Conservation (phyloP, 2,797 vertebrate genomes). For the Mus minutoides region DNA sequence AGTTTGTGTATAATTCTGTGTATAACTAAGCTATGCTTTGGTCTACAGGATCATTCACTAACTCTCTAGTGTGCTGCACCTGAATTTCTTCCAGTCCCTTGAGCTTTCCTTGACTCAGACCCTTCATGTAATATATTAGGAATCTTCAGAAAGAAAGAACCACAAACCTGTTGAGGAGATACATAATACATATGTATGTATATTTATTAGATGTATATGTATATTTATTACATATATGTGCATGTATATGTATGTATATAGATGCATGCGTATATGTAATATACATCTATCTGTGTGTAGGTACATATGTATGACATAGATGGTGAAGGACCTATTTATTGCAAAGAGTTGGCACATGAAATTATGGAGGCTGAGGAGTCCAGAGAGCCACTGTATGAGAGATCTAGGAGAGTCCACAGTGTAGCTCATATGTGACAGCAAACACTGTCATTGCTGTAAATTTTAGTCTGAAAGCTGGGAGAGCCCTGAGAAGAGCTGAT, state of each 20-base stretch:
- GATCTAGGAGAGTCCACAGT: neutral
- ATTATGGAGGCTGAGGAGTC: neutral
- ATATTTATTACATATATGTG: neutral
- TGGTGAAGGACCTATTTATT: neutral
- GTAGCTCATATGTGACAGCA: neutral
- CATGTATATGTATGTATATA: too few relatives aligned
- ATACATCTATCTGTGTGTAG: neutral
- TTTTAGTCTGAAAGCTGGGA: neutral
- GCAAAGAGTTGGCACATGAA: neutral
- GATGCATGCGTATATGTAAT: neutral
- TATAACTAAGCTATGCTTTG: neutral
- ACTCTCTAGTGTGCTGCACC: neutral
- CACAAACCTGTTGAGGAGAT: neutral
- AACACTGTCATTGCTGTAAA: neutral
- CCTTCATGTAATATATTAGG: neutral
- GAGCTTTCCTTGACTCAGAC: neutral
- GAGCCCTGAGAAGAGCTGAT: neutral
- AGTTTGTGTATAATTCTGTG: neutral
- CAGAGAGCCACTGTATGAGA: neutral
- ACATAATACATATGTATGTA: neutral
- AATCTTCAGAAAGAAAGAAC: neutral
- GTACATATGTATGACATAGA: neutral
- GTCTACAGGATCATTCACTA: neutral
- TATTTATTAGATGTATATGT: neutral
- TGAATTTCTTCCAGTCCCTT: neutral